phyloP scores from a whole-genome alignment of 2,888 invertebrate species.

The Scaptomyza caliginosa region DNA sequence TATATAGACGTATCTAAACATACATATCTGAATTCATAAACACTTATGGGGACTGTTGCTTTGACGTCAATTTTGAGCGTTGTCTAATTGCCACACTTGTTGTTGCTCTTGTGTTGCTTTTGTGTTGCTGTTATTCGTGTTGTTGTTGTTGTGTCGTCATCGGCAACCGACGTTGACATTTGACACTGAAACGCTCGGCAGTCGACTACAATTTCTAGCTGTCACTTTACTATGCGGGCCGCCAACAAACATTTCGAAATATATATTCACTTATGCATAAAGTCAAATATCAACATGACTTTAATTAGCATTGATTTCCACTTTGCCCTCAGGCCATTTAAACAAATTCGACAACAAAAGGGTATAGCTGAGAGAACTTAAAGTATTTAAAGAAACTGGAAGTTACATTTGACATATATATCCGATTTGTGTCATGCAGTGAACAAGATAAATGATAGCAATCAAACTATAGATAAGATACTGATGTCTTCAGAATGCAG shows the following conservation, averaged over 20 bases:
- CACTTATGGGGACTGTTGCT: constrained; percentile 40
- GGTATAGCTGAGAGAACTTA: constrained; percentile 4
- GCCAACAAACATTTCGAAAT: constrained; percentile 51
- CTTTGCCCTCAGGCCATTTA: constrained; percentile 55
- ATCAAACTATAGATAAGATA: constrained; percentile 30
- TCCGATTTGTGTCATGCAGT: constrained; percentile 16
- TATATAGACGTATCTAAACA: not conserved
- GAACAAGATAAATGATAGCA: constrained; percentile 2
- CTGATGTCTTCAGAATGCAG: constrained; percentile 15
- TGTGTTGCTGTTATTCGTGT: too few species aligned
- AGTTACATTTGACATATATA: constrained; percentile 2
- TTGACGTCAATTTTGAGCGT: constrained; percentile 59
- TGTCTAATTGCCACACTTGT: constrained; percentile 61
- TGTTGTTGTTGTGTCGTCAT: constrained; percentile 50
- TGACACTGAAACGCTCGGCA: constrained; percentile 59
- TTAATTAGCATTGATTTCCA: constrained; percentile 75
- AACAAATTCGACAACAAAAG: constrained; percentile 8
- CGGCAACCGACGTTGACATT: constrained; percentile 61
- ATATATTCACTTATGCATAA: constrained; percentile 5
- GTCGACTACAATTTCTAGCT: constrained; percentile 39
- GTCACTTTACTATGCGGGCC: constrained; percentile 59
- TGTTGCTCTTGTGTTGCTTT: constrained; percentile 13
- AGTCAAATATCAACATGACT: constrained; percentile 53
- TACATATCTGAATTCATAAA: not conserved
- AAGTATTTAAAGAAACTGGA: not conserved